Evolutionary conservation across 2,888 invertebrate genomes (phyloP).

Genomic region (Stenoptilia bipunctidactyla): DNA sequence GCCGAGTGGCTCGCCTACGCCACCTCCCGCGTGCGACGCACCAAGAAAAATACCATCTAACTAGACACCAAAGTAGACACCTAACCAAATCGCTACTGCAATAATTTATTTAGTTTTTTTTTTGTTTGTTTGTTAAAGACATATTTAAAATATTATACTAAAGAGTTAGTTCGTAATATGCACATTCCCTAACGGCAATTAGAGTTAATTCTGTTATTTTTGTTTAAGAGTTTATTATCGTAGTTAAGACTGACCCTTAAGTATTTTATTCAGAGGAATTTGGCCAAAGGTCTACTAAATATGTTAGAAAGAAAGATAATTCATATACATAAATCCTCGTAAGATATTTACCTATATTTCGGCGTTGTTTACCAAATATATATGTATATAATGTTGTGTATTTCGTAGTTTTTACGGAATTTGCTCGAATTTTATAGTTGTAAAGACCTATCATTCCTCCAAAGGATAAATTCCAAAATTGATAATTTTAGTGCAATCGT

Average conservation of each 20-base stretch:
- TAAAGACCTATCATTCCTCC: conserved; percentile 57
- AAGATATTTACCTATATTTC: neutral
- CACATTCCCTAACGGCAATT: conserved; percentile 65
- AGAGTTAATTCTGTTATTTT: conserved; percentile 60
- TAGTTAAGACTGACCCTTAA: conserved; percentile 66
- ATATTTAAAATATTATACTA: conserved; percentile 49
- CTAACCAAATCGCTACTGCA: conserved; percentile 68
- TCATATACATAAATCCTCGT: neutral
- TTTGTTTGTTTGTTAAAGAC: conserved; percentile 45
- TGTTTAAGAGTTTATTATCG: conserved; percentile 61
- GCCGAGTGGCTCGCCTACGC: conserved; percentile 66
- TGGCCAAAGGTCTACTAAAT: conserved; percentile 29
- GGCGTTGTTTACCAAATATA: neutral
- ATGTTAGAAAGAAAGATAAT: too few species aligned
- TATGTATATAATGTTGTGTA: conserved; percentile 9
- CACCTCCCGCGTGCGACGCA: conserved; percentile 56
- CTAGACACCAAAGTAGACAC: conserved; percentile 16
- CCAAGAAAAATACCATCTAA: conserved; percentile 51
- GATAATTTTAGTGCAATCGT: conserved; percentile 62
- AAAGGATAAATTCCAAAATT: conserved; percentile 61
- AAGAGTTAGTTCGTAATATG: conserved; percentile 52
- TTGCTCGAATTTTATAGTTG: conserved; percentile 62
- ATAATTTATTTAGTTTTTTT: conserved; percentile 50
- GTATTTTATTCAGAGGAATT: conserved; percentile 45
- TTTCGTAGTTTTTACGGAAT: conserved; percentile 14